Base-by-base conservation (phyloP, 1,140 invertebrate species). In the Sycobia sp. region DNA sequence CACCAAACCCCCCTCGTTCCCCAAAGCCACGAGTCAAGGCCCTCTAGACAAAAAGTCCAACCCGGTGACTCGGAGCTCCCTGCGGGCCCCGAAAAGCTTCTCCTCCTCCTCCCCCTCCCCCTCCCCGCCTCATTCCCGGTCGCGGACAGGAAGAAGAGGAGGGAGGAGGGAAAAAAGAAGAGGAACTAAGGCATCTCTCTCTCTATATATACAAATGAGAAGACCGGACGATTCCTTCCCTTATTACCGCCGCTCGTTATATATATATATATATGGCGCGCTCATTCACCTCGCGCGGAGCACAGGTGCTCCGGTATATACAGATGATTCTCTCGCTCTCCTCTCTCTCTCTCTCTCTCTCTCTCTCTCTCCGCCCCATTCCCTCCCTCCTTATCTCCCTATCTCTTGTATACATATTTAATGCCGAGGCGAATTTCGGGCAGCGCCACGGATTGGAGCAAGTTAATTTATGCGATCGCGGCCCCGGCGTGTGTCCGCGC, bases 381-480 rank as follows among this genome's bases (percentile, higher is more conserved):
- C n/a, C n/a, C n/a, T 25, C 32, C 4, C 22, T 47, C 44, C 55
- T 61, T 53, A 53, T 61, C 38, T 53, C 27, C 39, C 47, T 54
- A 51, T 55, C 41, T 39, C 9, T 22, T 46, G 29, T 54, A 62
- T 62, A 62, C 59, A 54, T 54, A 62, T 62, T 62, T 54, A 54
- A 62, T 62, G 50, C 23, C 10, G 4, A 14, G 23, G 47, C 34
- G 49, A 29, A 61, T 61, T 61, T 61, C 53, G 18, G 46, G 46
- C 50, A 34, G 58, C 20, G 39, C 44, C 44, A 56, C 51, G 32
- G 58, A 61, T 61, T 61, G 47, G 38, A 61, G 58, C 47, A 20
- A 11, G 36, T 44, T 53, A 43, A 60, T 60, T 51, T 53, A 60
- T 53, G 46, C 49, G 38, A 16, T 16, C 32, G 1, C 27, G 11